Base-by-base conservation (phyloP, 2,888 invertebrate species). In the Lomographa bimaculata region DNA sequence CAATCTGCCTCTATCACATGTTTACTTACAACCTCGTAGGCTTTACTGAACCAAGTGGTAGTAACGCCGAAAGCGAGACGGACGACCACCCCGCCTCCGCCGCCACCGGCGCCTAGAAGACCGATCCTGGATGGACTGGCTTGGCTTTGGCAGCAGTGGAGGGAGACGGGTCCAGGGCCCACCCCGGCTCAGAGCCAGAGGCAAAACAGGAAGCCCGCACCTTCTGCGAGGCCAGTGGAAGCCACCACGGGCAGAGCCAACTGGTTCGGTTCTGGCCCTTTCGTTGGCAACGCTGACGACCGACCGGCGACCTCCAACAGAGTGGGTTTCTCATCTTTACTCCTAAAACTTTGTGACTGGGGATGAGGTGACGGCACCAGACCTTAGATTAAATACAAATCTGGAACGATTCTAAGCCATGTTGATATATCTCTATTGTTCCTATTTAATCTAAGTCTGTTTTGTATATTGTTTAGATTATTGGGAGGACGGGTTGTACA, bases 81-180 rank as follows among this genome's bases (percentile, higher is more conserved):
- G 43, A 79, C 81, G 21, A 83, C 76, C 20, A 87, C 86, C 14
- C 69, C 71, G 33, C 66, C 75, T 2, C 78, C 77, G 11, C 77
- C 64, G 3, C 66, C 86, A 1, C 81, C 89, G 5, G 79, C 91
- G n/a, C 81, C 83, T 2, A 61, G 85, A 50, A 86, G 69, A 48
- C 91, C 92, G 2, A 74, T 91, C 26, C 55, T 91, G 44, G 91
- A 91, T 27, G 91, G 91, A n/a, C 60, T 91, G 26, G 83, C 90
- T 9, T 91, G 91, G 91, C 69, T 91, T 5, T 91, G 91, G 91
- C 89, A 90, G 65, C 89, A 90, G 54, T 91, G 91, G 91, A 79
- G 90, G 27, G 90, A 91, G 17, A 91, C 91, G 5, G 85, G 69
- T 1, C 86, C 90, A 5, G 85, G 77, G 2, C 62, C 84, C 1